phyloP scores from a whole-genome alignment of 2,888 invertebrate species.

The Caenorhabditis sp. region DNA sequence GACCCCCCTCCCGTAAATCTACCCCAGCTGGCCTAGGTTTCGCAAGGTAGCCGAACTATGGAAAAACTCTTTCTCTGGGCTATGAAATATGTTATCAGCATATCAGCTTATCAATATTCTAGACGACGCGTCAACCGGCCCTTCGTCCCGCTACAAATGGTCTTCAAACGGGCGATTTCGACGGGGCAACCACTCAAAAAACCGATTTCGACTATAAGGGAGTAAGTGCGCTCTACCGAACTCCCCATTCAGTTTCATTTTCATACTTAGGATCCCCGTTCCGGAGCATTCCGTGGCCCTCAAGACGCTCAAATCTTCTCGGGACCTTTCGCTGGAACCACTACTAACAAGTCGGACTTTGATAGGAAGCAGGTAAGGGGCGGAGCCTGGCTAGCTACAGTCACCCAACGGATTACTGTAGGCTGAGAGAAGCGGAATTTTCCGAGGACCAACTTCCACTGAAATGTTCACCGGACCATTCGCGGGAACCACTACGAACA shows the following conservation, averaged over 20 bases:
- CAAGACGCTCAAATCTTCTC: conserved; percentile 42
- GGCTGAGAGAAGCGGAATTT: background rate
- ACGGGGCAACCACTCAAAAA: conserved; percentile 68
- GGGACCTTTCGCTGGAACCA: conserved; percentile 43
- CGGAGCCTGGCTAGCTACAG: no score
- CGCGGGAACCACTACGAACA: conserved; percentile 37
- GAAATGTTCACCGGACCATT: conserved; percentile 35
- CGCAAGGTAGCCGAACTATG: no score
- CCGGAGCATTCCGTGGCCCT: conserved; percentile 36
- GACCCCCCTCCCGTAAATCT: no score
- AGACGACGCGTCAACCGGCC: conserved; percentile 50
- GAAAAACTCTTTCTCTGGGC: no score
- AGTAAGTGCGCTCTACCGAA: conserved; percentile 21
- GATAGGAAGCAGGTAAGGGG: conserved; percentile 50
- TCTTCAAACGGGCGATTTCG: conserved; percentile 67
- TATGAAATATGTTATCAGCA: no score
- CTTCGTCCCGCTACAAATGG: conserved; percentile 53
- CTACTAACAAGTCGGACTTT: conserved; percentile 60
- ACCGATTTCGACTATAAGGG: conserved; percentile 65
- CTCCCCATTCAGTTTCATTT: background rate
- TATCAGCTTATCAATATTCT: no score
- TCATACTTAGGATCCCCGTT: conserved; percentile 24
- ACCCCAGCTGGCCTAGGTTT: no score
- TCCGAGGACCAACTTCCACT: no score
- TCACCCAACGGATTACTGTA: background rate